These are phyloP conservation scores for Sebastes elongatus DNA, from an alignment of 2,797 vertebrate species.

Conservation along the genomic window DNA sequence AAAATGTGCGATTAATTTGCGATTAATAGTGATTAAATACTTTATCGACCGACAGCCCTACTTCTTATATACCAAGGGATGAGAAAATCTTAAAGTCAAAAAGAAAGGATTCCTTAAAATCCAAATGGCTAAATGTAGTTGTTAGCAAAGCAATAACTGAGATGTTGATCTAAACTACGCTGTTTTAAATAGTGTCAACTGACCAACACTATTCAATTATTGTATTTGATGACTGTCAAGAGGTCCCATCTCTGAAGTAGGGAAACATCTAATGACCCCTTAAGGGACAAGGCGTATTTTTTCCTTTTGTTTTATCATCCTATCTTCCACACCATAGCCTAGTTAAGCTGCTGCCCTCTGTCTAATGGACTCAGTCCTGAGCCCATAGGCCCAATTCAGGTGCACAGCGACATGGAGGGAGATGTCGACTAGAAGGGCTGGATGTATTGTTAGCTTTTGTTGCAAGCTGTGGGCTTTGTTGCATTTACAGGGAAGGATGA, in stretches of 20 bases:
- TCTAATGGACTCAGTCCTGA: constrained; percentile 33
- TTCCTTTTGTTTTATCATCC: constrained; percentile 1
- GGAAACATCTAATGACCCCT: constrained; percentile 62
- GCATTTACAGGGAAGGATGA: constrained; percentile 35
- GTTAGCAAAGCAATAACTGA: not conserved
- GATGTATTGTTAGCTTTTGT: constrained; percentile 63
- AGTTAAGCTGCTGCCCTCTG: constrained; percentile 41
- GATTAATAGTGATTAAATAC: no score
- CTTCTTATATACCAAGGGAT: no score
- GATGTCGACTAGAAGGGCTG: constrained; percentile 12
- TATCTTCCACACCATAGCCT: constrained; percentile 30
- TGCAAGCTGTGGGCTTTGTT: constrained; percentile 62
- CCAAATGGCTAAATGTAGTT: not conserved
- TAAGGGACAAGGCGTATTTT: not conserved
- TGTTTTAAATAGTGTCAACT: not conserved
- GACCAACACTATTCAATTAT: constrained; percentile 19
- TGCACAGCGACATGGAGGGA: constrained; percentile 21
- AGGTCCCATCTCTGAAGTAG: constrained; percentile 20
- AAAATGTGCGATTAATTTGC: no score
- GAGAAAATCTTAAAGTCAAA: not conserved
- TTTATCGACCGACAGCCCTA: no score
- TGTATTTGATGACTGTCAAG: constrained; percentile 44
- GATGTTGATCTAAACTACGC: not conserved
- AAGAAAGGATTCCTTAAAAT: not conserved
- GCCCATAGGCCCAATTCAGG: constrained; percentile 44